These are phyloP conservation scores for Muricea muricata DNA, from an alignment of 92 coral and sea anemone species.

Conservation along the genomic window DNA sequence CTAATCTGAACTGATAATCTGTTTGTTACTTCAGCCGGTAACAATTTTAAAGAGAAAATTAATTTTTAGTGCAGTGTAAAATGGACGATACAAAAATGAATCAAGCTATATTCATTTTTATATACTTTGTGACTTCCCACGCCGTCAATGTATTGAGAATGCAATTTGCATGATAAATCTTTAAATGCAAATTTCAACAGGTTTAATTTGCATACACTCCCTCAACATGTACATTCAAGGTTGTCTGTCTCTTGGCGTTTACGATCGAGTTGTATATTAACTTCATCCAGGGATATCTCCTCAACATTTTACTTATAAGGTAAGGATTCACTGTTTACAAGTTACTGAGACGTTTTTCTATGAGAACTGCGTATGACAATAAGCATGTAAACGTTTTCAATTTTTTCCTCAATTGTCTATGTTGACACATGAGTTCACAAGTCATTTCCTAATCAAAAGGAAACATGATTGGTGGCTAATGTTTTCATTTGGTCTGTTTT, in stretches of 20 bases:
- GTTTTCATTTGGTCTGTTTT: too few species aligned
- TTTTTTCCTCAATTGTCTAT: background rate
- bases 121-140: slow-evolving; percentile 3
- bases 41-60: too few species aligned
- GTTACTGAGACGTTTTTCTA: background rate
- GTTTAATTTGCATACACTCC: background rate
- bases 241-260: background rate
- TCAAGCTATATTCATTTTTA: background rate
- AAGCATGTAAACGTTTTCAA: background rate
- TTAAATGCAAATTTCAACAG: slow-evolving; percentile 19
- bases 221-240: background rate
- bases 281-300: background rate
- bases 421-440: slow-evolving; percentile 2
- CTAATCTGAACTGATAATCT: too few species aligned
- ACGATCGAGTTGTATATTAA: background rate
- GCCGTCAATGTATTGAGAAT: background rate
- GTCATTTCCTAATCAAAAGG: background rate
- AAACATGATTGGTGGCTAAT: background rate
- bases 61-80: too few species aligned
- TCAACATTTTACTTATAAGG: background rate
- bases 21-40: too few species aligned
- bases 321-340: background rate
- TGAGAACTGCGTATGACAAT: background rate
- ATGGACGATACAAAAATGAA: background rate
- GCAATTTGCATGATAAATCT: background rate